Conservation (phyloP, 1,140 invertebrate species). For the Pissodes strobi region DNA sequence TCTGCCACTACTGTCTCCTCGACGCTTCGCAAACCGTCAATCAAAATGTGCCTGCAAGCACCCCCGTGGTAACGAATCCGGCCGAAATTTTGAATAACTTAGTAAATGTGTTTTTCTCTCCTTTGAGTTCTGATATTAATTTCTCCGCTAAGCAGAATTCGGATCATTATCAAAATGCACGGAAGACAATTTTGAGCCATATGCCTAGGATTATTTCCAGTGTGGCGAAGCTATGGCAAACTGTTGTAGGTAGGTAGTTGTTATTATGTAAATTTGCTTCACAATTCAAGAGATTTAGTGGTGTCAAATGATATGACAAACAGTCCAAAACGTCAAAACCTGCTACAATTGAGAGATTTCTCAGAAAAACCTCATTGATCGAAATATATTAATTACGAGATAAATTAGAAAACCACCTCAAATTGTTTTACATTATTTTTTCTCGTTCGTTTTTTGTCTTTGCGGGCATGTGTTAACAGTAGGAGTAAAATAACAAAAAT, state of each 20-base stretch:
- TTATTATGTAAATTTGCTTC: no score
- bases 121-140: constrained; percentile 43
- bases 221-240: constrained; percentile 81
- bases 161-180: constrained; percentile 65
- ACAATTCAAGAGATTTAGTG: no score
- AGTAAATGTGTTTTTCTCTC: constrained; percentile 72
- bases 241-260: constrained; percentile 55
- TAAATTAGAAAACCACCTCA: no score
- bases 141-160: constrained; percentile 49
- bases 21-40: constrained; percentile 70
- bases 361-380: no score
- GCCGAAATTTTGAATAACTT: constrained; percentile 81
- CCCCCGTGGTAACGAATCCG: constrained; percentile 58
- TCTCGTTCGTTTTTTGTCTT: no score
- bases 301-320: no score
- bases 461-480: no score
- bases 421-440: no score
- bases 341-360: no score
- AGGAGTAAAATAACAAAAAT: no score
- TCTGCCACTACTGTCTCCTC: constrained; percentile 85
- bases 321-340: no score
- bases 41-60: constrained; percentile 60
- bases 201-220: constrained; percentile 82
- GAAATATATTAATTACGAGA: no score
- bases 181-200: constrained; percentile 76